Conservation (phyloP, 2,888 invertebrate genomes). For the Apomyelois bistriatella region DNA sequence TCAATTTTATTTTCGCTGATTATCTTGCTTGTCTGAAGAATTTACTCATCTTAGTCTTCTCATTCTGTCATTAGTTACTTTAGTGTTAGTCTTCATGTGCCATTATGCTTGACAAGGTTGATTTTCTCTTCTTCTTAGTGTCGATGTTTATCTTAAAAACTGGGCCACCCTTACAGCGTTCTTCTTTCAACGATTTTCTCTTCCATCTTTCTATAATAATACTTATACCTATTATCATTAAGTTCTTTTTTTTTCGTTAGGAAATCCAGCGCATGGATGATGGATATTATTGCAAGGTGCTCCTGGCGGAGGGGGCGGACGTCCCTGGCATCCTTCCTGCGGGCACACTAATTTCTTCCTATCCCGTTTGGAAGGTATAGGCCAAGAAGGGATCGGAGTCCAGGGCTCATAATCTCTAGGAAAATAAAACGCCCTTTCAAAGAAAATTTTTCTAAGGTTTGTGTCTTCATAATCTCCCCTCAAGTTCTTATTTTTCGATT, state of each 20-base stretch:
- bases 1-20: constrained; percentile 43
- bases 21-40: constrained; percentile 20
- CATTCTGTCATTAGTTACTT: not conserved
- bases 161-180: too few species aligned
- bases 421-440: not conserved
- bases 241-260: constrained; percentile 34
- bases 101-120: too few species aligned
- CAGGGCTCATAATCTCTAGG: constrained; percentile 45
- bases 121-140: too few species aligned
- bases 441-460: not conserved
- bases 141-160: too few species aligned
- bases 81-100: not conserved
- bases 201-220: too few species aligned
- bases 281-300: constrained; percentile 32
- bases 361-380: constrained; percentile 31
- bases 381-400: constrained; percentile 63
- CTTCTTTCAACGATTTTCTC: too few species aligned
- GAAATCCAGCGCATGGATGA: constrained; percentile 38
- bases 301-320: constrained; percentile 26
- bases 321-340: constrained; percentile 48
- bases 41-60: too few species aligned
- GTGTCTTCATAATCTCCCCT: not conserved
- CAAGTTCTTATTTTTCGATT: not conserved
- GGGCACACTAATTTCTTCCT: constrained; percentile 37
- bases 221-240: too few species aligned